These are phyloP conservation scores for Leucopsar rothschildi DNA, from an alignment of 2,113 vertebrate genomes.

Conservation along the genomic window DNA sequence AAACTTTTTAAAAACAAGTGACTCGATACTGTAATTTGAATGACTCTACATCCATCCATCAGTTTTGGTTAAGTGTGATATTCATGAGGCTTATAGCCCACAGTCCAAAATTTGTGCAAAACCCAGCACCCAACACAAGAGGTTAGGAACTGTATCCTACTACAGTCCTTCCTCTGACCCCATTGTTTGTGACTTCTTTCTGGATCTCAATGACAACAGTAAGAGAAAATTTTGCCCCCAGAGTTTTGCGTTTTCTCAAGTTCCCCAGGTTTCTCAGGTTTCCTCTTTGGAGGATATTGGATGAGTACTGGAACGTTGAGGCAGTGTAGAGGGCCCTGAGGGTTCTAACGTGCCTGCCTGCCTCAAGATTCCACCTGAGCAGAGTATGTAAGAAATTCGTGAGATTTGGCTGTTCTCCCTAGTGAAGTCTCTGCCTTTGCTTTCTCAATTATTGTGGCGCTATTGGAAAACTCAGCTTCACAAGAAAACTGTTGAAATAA, in stretches of 20 bases:
- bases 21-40: neutral
- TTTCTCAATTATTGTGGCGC: neutral
- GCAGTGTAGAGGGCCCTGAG: neutral
- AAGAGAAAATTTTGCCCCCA: neutral
- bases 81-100: neutral
- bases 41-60: neutral
- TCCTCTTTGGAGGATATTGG: neutral
- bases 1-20: conserved; percentile 39
- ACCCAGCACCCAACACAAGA: neutral
- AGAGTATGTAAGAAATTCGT: neutral
- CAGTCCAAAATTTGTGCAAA: neutral
- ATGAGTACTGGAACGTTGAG: accelerated
- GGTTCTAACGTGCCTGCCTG: neutral
- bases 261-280: neutral
- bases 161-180: neutral
- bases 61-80: neutral
- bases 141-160: neutral
- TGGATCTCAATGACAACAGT: neutral
- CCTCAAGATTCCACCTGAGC: neutral
- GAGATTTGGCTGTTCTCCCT: neutral
- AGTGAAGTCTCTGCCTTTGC: neutral
- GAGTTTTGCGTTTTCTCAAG: neutral
- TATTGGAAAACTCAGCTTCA: neutral
- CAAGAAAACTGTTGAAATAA: neutral
- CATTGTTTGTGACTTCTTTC: neutral